Percentiles rank a stretch among this genome's conserved stretches.
These are phyloP conservation scores for Otis tarda DNA, from an alignment of 2,113 vertebrate genomes.

Conservation along the genomic window DNA sequence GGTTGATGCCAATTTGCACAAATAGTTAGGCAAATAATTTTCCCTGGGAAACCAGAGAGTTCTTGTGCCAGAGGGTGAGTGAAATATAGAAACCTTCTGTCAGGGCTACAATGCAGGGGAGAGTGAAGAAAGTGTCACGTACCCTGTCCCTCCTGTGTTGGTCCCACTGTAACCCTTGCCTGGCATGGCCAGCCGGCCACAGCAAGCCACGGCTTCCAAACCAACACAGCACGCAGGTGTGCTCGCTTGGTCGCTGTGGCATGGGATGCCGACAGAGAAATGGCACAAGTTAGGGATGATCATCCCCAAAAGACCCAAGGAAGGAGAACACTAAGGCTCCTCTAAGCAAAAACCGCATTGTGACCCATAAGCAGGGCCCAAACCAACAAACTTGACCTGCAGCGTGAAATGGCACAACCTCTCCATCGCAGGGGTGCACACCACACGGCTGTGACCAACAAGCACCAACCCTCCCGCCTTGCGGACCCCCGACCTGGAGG, in stretches of 20 bases:
- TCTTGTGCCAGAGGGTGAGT: not conserved
- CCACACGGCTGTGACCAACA: accelerated
- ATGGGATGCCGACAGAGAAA: not conserved
- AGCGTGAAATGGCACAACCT: not conserved
- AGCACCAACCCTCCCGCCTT: not conserved
- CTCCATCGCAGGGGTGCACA: not conserved
- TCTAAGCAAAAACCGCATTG: not conserved
- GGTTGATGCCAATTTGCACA: not conserved
- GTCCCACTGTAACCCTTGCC: not conserved
- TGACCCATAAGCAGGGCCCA: not conserved
- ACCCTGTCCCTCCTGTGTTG: not conserved
- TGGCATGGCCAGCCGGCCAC: not conserved
- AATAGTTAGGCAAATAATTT: not conserved
- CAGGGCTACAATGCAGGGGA: not conserved
- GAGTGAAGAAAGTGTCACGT: not conserved
- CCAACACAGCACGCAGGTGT: too few species aligned
- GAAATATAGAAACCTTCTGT: not conserved
- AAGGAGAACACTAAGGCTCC: not conserved
- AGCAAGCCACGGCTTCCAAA: not conserved
- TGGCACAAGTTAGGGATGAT: not conserved
- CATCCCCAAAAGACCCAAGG: not conserved
- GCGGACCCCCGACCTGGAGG: not conserved
- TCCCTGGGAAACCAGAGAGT: not conserved
- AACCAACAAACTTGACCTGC: not conserved
- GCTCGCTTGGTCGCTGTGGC: not conserved